Conservation (phyloP, 1,140 invertebrate species). For the Homarus americanus region DNA sequence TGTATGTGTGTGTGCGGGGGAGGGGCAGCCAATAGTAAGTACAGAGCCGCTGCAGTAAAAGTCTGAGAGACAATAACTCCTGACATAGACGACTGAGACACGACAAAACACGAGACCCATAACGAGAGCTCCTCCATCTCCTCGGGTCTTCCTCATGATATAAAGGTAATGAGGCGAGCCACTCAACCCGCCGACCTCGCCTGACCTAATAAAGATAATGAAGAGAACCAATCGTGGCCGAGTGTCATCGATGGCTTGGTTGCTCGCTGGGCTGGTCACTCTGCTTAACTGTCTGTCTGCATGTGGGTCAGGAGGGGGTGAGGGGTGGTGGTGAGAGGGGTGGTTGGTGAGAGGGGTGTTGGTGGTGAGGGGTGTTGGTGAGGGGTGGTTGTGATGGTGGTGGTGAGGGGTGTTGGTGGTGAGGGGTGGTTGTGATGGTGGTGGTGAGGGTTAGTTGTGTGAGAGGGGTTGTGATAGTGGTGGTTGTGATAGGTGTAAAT, state of each 20-base stretch:
- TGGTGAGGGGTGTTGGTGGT: not conserved
- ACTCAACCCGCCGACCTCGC: not conserved
- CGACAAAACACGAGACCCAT: not conserved
- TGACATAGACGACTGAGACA: not conserved
- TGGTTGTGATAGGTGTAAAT: not conserved
- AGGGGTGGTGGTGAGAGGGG: not conserved
- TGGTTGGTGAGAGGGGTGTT: not conserved
- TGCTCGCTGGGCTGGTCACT: not conserved
- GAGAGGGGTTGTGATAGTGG: not conserved
- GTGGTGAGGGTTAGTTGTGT: not conserved
- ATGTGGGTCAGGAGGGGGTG: too few species aligned
- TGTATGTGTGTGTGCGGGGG: too few species aligned
- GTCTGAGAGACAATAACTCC: conserved; percentile 2
- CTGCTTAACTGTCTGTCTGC: not conserved
- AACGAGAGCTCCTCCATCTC: conserved; percentile 11
- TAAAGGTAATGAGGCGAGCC: conserved; percentile 27
- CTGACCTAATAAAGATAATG: conserved; percentile 26
- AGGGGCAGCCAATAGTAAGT: too few species aligned
- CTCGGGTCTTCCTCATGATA: not conserved
- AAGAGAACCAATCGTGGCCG: conserved; percentile 7
- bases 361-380: not conserved
- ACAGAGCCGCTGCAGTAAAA: not conserved
- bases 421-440: not conserved
- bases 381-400: not conserved
- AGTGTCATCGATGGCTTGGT: not conserved